Evolutionary conservation across 2,113 vertebrate genomes (phyloP), one percentile per base, ranked within the genome.

Genomic region (Casuarius casuarius): DNA sequence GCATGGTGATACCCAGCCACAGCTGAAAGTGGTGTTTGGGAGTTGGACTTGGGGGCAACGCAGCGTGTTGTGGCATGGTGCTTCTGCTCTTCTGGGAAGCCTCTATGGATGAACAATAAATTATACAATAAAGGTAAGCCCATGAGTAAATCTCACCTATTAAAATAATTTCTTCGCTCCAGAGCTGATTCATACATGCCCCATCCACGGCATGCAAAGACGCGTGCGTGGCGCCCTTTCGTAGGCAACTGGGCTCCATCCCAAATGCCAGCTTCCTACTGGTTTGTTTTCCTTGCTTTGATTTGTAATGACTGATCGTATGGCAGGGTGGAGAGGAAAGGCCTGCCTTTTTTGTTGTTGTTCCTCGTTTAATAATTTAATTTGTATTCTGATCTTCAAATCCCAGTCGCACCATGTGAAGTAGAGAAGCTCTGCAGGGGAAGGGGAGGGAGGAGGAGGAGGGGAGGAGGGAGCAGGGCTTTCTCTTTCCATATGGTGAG

Each of bases 401-500:
- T 96, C 96, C 96, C 96, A 87, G 94, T 88, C 83, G 96, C 91
- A 92, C 89, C 95, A 92, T 95, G 92, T 91, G 96, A 96, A 97
- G 87, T 71, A 85, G 82, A 97, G 87, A 87, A 90, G 83, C 95
- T 96, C 85, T 11, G 96, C 95, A 95, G 96, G 95, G 84, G 96
- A 95, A 92, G 95, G 86, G 96, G 93, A 94, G 94, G 93, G 95
- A 96, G 93, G 94, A 95, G 93, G 96, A 96, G 93, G 93, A 75
- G 79, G 78, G 33, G 59, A 66, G 87, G 84, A 95, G 90, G 75
- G 93, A 96, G 96, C 95, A 97, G 95, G 81, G 91, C 92, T 97
- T 95, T 97, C 89, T 89, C 70, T 93, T 96, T 96, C 95, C 97
- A 97, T 96, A 95, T 97, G 97, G 96, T 94, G 89, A 97, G 96